These are phyloP conservation scores for Idaea aversata DNA, from an alignment of 2,888 invertebrate genomes.

Conservation along the genomic window DNA sequence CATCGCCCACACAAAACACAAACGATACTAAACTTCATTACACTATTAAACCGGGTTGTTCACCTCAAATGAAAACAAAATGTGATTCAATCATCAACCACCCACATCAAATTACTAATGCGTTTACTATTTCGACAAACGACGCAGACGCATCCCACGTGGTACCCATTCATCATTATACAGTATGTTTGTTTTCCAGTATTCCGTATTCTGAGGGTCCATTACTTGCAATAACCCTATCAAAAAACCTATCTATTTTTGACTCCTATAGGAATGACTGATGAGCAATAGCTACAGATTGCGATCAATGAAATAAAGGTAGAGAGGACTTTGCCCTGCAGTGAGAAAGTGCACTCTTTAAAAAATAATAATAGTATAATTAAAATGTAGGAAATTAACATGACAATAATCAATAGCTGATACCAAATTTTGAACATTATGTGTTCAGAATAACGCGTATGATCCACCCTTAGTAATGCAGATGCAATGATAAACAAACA, in stretches of 20 bases:
- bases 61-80: slow-evolving; percentile 69
- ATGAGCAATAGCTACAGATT: too few species aligned
- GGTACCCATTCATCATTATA: slow-evolving; percentile 28
- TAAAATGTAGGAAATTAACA: too few species aligned
- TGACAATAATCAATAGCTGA: too few species aligned
- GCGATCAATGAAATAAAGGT: too few species aligned
- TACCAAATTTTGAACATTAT: background rate
- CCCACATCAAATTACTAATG: slow-evolving; percentile 68
- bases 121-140: slow-evolving; percentile 62
- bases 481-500: background rate
- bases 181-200: background rate
- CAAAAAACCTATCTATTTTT: background rate
- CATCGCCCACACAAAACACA: slow-evolving; percentile 26
- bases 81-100: slow-evolving; percentile 65
- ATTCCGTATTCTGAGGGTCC: background rate
- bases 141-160: slow-evolving; percentile 22
- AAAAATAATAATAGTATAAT: too few species aligned
- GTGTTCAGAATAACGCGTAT: background rate
- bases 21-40: slow-evolving; percentile 27
- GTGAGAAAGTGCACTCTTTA: too few species aligned
- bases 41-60: slow-evolving; percentile 50
- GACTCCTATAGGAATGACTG: too few species aligned
- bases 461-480: background rate
- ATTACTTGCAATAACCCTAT: background rate
- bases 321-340: too few species aligned